Percentiles rank a stretch among this genome's conserved stretches.
Evolutionary conservation across 2,797 vertebrate species (phyloP).

Genomic region (Rhyacichthys aspro): DNA sequence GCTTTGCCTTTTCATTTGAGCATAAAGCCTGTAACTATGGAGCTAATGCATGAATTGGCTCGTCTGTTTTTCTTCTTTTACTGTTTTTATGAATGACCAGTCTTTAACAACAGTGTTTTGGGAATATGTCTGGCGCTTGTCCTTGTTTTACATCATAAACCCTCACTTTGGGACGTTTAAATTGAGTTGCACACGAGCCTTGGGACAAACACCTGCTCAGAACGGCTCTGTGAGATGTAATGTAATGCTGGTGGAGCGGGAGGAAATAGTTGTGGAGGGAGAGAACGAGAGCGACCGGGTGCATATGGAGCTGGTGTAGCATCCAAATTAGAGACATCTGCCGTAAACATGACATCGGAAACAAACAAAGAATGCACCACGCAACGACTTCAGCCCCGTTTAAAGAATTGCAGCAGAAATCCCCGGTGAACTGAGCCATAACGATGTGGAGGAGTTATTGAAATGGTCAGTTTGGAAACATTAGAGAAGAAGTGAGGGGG

Average conservation of each 20-base stretch:
- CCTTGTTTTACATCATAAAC: conserved; percentile 15
- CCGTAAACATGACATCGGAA: conserved; percentile 56
- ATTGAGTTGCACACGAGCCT: conserved; percentile 20
- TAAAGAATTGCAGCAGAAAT: background rate
- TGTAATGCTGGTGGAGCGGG: conserved; percentile 13
- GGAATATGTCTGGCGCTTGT: too few species aligned
- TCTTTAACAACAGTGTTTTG: too few species aligned
- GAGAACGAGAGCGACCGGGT: conserved; percentile 9
- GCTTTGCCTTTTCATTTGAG: too few species aligned
- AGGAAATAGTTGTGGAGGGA: conserved; percentile 3
- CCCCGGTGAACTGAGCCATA: background rate
- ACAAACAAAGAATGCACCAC: conserved; percentile 37
- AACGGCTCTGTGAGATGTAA: conserved; percentile 39
- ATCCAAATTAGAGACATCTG: conserved; percentile 56
- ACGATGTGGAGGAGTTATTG: too few species aligned
- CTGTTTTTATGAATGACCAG: too few species aligned
- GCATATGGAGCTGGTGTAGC: conserved; percentile 24
- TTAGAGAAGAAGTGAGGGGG: background rate
- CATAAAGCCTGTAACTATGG: too few species aligned
- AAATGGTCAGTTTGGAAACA: background rate
- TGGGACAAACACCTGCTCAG: conserved; percentile 52
- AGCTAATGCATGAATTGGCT: too few species aligned
- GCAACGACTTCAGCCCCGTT: conserved; percentile 13
- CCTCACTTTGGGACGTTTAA: conserved; percentile 11
- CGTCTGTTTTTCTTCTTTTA: too few species aligned